Evolutionary conservation across 2,113 vertebrate species (phyloP), one percentile per base, ranked within the genome.

Genomic region (Lophotis ruficrista): DNA sequence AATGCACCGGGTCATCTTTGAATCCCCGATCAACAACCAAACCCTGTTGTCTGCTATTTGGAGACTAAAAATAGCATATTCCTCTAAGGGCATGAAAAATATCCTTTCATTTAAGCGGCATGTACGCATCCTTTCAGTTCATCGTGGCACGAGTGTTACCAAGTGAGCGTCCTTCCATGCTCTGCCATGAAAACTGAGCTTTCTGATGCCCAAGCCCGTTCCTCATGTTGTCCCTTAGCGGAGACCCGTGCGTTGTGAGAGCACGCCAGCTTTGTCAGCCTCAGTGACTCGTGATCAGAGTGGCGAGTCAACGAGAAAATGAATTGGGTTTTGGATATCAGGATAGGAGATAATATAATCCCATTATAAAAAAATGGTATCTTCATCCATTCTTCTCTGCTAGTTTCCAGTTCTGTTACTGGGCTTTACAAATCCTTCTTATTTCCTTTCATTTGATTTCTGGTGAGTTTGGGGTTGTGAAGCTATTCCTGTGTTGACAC

Each of bases 1-100:
- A 33, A 3, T 0, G 4, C 12, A 1, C 30, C 12, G 22, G 31
- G 57, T 18, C 57, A 13, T 0, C 1, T 33, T 6, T 48, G 51
- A 82, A 27, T 37, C 38, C 37, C 45, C 3, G 15, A 53, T 35
- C 45, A 27, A n/a, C 71, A 20, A 16, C 37, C 51, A 38, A 76
- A 60, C 9, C 16, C 56, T 31, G 27, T 9, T 48, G 11, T 60
- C 57, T 37, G 31, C 15, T 50, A 14, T 53, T 77, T 43, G 22
- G 45, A 58, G 51, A 15, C 41, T 45, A 35, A 62, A 61, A 69
- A 7, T 16, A 48, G 19, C 20, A 4, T 20, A 7, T 16, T 41
- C 50, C 45, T 60, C 13, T 51, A 25, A 25, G 47, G 9, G 13
- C 51, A 19, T 0, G 47, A 66, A 10, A 12, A 14, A 8, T 6